phyloP scores from a whole-genome alignment of 2,888 invertebrate genomes.

The Eilema caniola region DNA sequence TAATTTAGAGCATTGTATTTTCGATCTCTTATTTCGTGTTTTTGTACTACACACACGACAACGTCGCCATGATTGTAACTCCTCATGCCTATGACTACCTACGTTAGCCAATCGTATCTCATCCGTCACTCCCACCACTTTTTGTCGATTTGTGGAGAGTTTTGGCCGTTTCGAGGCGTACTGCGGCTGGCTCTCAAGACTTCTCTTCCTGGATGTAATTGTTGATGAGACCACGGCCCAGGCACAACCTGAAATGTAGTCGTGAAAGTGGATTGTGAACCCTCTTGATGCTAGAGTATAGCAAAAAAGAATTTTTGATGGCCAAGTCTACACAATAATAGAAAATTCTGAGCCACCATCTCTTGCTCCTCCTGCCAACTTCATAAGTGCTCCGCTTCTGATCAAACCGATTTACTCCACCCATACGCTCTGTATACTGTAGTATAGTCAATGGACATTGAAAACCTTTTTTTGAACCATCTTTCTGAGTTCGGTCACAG shows the following conservation, averaged over 20 bases:
- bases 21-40: too few species aligned
- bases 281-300: slow-evolving; percentile 16
- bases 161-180: too few species aligned
- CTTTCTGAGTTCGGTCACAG: slow-evolving; percentile 40
- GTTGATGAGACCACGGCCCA: slow-evolving; percentile 18
- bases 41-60: too few species aligned
- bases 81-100: too few species aligned
- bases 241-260: slow-evolving; percentile 15
- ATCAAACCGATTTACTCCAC: slow-evolving; percentile 42
- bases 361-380: slow-evolving; percentile 26
- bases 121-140: too few species aligned
- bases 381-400: slow-evolving; percentile 35
- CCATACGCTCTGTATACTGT: slow-evolving; percentile 40
- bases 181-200: slow-evolving; percentile 20
- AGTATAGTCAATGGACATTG: slow-evolving; percentile 30
- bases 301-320: slow-evolving; percentile 29
- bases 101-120: too few species aligned
- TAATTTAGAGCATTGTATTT: too few species aligned
- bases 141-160: too few species aligned
- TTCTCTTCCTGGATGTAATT: slow-evolving; percentile 33
- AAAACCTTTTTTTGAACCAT: slow-evolving; percentile 37
- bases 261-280: slow-evolving; percentile 20
- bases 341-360: too few species aligned
- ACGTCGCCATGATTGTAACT: too few species aligned
- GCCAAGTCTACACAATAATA: slow-evolving; percentile 42